These are phyloP conservation scores for Squalus acanthias DNA, from an alignment of 2,797 vertebrate genomes.

Conservation along the genomic window DNA sequence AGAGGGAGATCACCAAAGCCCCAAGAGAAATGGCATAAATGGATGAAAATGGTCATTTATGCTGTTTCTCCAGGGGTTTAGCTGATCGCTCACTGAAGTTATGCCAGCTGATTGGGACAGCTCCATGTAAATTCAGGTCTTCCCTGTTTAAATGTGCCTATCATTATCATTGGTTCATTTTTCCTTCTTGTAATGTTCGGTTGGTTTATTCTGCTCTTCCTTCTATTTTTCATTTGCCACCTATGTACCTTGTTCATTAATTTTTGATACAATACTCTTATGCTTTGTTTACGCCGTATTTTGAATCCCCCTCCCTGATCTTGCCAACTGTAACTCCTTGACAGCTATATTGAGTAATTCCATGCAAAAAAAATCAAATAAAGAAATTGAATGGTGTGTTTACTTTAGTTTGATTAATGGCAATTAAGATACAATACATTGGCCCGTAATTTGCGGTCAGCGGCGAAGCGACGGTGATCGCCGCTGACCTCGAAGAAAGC, in stretches of 20 bases:
- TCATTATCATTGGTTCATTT: not conserved
- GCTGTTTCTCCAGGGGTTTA: not conserved
- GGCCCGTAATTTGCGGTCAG: no score
- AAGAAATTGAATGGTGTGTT: not conserved
- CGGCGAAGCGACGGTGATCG: no score
- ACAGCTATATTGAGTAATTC: not conserved
- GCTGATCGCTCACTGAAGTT: not conserved
- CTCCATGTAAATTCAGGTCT: not conserved
- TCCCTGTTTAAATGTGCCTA: not conserved
- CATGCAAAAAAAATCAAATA: not conserved
- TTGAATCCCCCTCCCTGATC: not conserved
- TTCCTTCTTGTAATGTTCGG: no score
- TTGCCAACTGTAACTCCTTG: not conserved
- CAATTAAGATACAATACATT: not conserved
- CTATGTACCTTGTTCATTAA: not conserved
- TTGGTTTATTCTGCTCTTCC: not conserved
- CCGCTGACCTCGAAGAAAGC: no score
- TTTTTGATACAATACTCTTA: not conserved
- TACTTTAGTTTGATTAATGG: not conserved
- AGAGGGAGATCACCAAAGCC: not conserved
- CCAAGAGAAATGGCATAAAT: not conserved
- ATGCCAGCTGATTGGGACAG: not conserved
- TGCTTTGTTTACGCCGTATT: not conserved
- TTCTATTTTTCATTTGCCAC: not conserved
- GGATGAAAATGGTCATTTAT: not conserved